Base-by-base conservation (phyloP, 1,140 invertebrate genomes). In the Lanistes nyassanus region DNA sequence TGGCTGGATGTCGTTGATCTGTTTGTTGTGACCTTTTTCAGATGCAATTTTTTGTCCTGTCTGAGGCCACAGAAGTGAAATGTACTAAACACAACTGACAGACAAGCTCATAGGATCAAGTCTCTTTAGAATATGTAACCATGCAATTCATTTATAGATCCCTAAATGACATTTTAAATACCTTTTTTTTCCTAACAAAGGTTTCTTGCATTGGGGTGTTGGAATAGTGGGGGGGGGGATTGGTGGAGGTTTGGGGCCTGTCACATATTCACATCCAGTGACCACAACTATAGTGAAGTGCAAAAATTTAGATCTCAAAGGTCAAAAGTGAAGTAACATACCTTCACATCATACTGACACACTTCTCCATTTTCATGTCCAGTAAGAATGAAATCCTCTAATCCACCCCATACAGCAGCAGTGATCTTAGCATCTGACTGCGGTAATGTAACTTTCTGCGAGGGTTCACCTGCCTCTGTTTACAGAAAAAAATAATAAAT, bases 1-100 rank as follows among this genome's bases (percentile, higher is more conserved):
- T 78, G 95, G 91, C 88, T 99, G 97, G 93, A 99, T 96, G 86
- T 99, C 97, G 88, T 97, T 98, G 75, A 99, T 98, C 80, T 94
- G 92, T 60, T 92, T 92, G 1, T 92, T 93, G 87, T 99, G 98
- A 78, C 95, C 95, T 78, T 93, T 93, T 23, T 93, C 91, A 16
- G 56, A 65, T 29, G 79, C 68, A 6, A 95, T 88, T 86, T 94
- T 93, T 82, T 96, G 95, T 21, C 95, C 94, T 81, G 93, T 95
- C 94, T 95, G 71, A 47, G 66, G 66, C 31, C 23, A 58, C 34
- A 55, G 6, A 64, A 9, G 11, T 31, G 31, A 37, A 9, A 51
- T 36, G 29, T 56, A 26, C 16, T 29, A 68, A 36, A 68, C 16
- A 47, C 42, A 47, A 47, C 9, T 47, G n/a, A n/a, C n/a, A n/a